A percentile compares a stretch with the other conserved stretches of the same genome.
These are phyloP conservation scores for Macaria notata DNA, from an alignment of 2,888 invertebrate species.

Conservation along the genomic window DNA sequence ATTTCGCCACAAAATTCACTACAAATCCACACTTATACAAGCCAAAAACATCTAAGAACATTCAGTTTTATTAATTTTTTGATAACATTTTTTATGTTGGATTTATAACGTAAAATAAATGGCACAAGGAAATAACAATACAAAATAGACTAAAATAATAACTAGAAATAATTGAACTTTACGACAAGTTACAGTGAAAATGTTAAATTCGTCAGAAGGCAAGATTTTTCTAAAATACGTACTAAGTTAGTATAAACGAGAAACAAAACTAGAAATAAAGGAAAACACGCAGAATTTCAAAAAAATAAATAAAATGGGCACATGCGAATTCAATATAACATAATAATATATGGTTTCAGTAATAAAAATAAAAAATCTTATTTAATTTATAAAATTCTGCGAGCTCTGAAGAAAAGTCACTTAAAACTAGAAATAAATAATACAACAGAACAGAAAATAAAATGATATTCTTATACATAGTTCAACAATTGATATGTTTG, in stretches of 20 bases:
- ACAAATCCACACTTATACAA: too few species aligned
- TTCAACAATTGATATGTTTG: constrained; percentile 57
- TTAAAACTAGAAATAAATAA: constrained; percentile 51
- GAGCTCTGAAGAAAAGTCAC: not conserved
- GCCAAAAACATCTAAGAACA: too few species aligned
- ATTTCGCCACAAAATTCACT: too few species aligned
- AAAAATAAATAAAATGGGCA: too few species aligned
- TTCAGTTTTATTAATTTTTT: too few species aligned
- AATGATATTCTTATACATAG: constrained; percentile 40
- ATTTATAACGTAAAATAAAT: constrained; percentile 15
- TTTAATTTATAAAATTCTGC: not conserved
- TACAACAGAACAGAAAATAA: constrained; percentile 45
- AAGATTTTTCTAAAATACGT: constrained; percentile 48
- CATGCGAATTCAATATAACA: too few species aligned
- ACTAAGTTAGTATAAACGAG: constrained; percentile 18
- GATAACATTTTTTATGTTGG: too few species aligned
- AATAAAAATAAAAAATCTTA: too few species aligned
- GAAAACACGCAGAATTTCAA: not conserved
- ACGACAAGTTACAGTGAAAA: constrained; percentile 26
- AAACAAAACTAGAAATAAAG: constrained; percentile 25
- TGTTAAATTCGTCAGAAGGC: constrained; percentile 75
- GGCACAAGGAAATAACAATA: constrained; percentile 29
- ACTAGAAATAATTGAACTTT: constrained; percentile 15
- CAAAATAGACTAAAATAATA: constrained; percentile 4
- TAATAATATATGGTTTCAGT: too few species aligned